Evolutionary conservation across 2,888 invertebrate genomes (phyloP), one percentile per base, ranked within the genome.

Genomic region (Seira musarum): DNA sequence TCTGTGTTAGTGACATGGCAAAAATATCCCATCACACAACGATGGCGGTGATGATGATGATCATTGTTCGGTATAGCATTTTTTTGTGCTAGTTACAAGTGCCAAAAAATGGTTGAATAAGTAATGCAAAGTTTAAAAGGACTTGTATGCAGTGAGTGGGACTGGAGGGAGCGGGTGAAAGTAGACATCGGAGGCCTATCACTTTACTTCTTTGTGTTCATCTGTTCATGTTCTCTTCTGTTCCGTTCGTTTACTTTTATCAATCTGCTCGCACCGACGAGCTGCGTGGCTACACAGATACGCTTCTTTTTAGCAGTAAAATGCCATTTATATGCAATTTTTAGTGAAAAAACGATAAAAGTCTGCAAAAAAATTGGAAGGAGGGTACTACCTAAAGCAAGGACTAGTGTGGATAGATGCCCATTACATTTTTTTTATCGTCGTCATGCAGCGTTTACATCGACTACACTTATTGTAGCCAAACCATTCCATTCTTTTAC

Each of bases 381-480:
- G 53, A 53, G 53, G 53, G 13, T 53, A 15, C 53, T 53, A 8
- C 40, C 8, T 30, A 30, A 30, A 30, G 30, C 2, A 30, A 30
- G 30, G 30, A 8, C 30, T 53, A 17, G 30, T 30, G 30, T 30
- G 30, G 30, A 30, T 53, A 53, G 53, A 53, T 53, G 17, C 53
- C 53, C 15, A 53, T 53, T 53, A 53, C 53, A 53, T 3, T 53
- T 30, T 30, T 30, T 53, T 53, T 53, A 53, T 53, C 53, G 53
- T 53, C 53, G 53, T 53, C 53, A 53, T 53, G 53, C 53, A 53
- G 53, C 53, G 53, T 53, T 53, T 53, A 53, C 53, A 53, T 53
- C 53, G 15, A 53, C n/a, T 53, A 8, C 17, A n/a, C 53, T 8
- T 53, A 8, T 3, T 8, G 6, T 53, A 53, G 3, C 13, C 53